Evolutionary conservation across 2,113 vertebrate genomes (phyloP).

Genomic region (Aegithalos caudatus): DNA sequence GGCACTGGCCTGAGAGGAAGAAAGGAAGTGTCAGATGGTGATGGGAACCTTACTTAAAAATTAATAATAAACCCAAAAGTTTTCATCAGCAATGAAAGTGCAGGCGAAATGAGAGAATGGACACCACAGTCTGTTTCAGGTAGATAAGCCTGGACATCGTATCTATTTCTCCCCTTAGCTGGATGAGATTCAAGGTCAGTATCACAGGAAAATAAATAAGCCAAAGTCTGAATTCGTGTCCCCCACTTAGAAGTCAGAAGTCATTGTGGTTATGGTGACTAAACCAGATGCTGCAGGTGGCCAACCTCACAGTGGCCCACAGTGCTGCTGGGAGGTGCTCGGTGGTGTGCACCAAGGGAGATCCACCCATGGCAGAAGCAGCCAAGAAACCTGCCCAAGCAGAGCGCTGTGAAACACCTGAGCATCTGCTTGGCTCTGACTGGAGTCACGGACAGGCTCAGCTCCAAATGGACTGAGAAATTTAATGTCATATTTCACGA

Average conservation of each 20-base stretch:
- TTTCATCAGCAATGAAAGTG: neutral
- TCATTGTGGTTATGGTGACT: neutral
- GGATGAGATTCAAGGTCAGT: neutral
- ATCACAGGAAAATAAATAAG: neutral
- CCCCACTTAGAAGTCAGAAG: neutral
- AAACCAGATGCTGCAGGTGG: neutral
- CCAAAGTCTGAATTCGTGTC: neutral
- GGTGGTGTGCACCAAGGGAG: rapidly evolving
- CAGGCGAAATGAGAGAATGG: neutral
- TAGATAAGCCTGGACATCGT: neutral
- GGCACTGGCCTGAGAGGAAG: constrained; percentile 30
- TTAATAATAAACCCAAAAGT: neutral
- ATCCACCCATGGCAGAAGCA: neutral
- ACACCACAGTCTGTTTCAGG: neutral
- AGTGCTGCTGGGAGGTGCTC: neutral
- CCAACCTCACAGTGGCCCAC: rapidly evolving
- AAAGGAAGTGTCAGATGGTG: neutral
- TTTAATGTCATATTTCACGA: neutral
- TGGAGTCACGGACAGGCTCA: neutral
- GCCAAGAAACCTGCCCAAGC: neutral
- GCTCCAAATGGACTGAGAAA: neutral
- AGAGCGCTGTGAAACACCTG: neutral
- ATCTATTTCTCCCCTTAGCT: neutral
- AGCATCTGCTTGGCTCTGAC: neutral
- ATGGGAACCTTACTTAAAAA: neutral